These are phyloP conservation scores for Hypsibius dujardini DNA, from an alignment of 1,140 invertebrate genomes.

Conservation along the genomic window DNA sequence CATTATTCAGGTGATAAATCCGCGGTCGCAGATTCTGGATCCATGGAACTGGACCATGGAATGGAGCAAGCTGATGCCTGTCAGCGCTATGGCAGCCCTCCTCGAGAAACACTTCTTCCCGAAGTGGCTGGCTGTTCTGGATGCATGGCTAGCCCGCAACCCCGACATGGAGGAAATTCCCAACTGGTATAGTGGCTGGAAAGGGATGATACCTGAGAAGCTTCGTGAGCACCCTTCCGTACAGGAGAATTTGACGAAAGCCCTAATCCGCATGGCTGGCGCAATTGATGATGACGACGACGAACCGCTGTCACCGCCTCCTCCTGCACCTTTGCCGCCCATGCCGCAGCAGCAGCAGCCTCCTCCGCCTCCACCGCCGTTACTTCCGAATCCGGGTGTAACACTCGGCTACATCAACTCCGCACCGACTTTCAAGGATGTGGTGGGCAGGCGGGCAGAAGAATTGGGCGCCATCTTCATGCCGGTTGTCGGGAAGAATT, in stretches of 20 bases:
- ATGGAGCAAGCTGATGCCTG: slow-evolving; percentile 60
- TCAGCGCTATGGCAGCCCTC: slow-evolving; percentile 48
- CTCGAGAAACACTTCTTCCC: slow-evolving; percentile 71
- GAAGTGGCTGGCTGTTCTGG: slow-evolving; percentile 58
- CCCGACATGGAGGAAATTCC: slow-evolving; percentile 65
- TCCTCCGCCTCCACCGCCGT: slow-evolving; percentile 11
- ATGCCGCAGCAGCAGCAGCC: slow-evolving; percentile 1
- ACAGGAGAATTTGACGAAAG: slow-evolving; percentile 40
- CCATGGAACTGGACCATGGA: slow-evolving; percentile 68
- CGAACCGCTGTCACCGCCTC: neutral
- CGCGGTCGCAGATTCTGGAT: slow-evolving; percentile 29
- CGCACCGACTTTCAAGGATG: slow-evolving; percentile 66
- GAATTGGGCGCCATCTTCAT: slow-evolving; percentile 72
- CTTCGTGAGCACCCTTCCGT: slow-evolving; percentile 48
- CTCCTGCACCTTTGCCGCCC: slow-evolving; percentile 20
- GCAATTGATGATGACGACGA: slow-evolving; percentile 19
- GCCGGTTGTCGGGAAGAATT: slow-evolving; percentile 57
- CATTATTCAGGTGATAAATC: slow-evolving; percentile 19
- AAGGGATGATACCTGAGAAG: slow-evolving; percentile 50
- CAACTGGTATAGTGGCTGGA: slow-evolving; percentile 75
- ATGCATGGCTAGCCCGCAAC: slow-evolving; percentile 58
- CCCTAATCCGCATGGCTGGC: slow-evolving; percentile 20
- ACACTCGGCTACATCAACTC: slow-evolving; percentile 23
- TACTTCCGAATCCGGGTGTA: slow-evolving; percentile 30
- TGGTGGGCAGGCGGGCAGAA: slow-evolving; percentile 62